Percentiles rank a stretch among this genome's conserved stretches.
Evolutionary conservation across 37 sponge, comb jelly and placozoan species (phyloP).

Genomic region (Cliona cf. orientalis): DNA sequence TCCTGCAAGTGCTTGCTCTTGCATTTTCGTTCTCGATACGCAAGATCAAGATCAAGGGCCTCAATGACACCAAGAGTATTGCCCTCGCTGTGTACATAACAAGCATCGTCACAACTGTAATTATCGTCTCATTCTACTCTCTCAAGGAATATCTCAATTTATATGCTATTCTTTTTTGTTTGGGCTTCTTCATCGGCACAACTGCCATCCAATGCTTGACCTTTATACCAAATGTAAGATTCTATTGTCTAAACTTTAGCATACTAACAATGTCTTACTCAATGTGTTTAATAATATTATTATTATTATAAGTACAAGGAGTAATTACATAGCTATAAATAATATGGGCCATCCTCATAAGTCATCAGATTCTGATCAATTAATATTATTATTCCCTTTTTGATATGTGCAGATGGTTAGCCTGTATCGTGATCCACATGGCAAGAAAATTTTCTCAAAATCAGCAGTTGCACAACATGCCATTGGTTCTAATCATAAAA

Average conservation of each 20-base stretch:
- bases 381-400: background rate
- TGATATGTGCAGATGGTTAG: background rate
- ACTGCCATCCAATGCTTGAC: slow-evolving; percentile 41
- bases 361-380: background rate
- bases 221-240: slow-evolving; percentile 55
- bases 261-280: background rate
- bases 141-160: slow-evolving; percentile 37
- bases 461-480: too few relatives aligned
- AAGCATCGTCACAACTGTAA: slow-evolving; percentile 36
- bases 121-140: slow-evolving; percentile 20
- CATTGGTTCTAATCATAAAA: too few relatives aligned
- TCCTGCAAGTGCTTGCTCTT: slow-evolving; percentile 52
- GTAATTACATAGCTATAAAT: too few relatives aligned
- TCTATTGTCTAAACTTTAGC: background rate
- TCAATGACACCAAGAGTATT: slow-evolving; percentile 47
- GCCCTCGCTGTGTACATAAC: slow-evolving; percentile 55
- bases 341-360: too few relatives aligned
- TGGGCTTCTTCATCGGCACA: slow-evolving; percentile 31
- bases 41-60: slow-evolving; percentile 58
- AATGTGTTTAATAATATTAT: too few relatives aligned
- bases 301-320: too few relatives aligned
- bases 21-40: slow-evolving; percentile 55
- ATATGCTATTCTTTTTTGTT: slow-evolving; percentile 18
- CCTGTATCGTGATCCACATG: slow-evolving; percentile 19
- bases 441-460: background rate